Evolutionary conservation across 2,888 invertebrate genomes (phyloP), one percentile per base, ranked within the genome.

Genomic region (Apamea epomidion): DNA sequence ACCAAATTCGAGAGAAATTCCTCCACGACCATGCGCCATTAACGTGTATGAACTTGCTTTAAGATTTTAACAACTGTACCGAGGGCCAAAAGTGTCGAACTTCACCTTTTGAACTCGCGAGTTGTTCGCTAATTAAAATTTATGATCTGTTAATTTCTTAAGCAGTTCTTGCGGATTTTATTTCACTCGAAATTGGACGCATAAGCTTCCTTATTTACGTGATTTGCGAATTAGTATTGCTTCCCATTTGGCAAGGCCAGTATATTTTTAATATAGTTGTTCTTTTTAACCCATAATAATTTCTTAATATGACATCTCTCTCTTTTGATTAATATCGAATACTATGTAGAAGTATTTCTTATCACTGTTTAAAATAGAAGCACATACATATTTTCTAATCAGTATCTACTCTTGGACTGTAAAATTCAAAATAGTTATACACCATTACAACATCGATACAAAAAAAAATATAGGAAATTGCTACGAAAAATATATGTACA

Each of bases 81-180:
- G 74, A 83, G 70, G 86, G 83, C 79, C 84, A 71, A 65, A 75
- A 54, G 76, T 82, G 62, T 64, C 78, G 82, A 85, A 87, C 83
- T 89, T 89, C 86, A 89, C 89, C 89, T 89, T 89, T 86, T 84
- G 76, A 81, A 87, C 84, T 82, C 74, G 60, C 51, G 29, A 65
- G 67, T 68, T 25, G 73, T 75, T 70, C 74, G 51, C 54, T 85
- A 85, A 82, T 85, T 85, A 77, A 71, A 86, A 78, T 83, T 83
- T 86, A 85, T 65, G 60, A 73, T 67, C 68, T 64, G 83, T 83
- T 85, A 71, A 82, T 75, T 83, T 73, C 51, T 60, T 62, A 65
- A 60, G 72, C 29, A 69, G 51, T 45, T 69, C 60, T 18, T 68
- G 14, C 8, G 10, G 18, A 72, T 74, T 81, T 73, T 14, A 72